A percentile compares a stretch with the other conserved stretches of the same genome.
Evolutionary conservation across 2,797 vertebrate species (phyloP).

Genomic region (Halcyon smyrnensis): DNA sequence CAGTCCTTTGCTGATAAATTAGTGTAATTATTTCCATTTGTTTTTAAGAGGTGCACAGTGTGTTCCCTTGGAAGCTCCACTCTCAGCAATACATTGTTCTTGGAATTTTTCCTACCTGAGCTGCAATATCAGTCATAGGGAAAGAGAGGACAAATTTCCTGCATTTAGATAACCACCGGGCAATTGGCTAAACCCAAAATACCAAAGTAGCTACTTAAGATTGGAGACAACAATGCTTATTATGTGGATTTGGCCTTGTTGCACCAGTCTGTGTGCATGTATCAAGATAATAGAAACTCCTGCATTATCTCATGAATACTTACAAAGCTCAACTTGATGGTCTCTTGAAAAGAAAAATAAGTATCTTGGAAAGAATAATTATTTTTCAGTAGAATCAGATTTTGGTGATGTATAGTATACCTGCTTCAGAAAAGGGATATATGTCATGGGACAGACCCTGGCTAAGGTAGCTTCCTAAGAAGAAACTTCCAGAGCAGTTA

Average conservation of each 20-base stretch:
- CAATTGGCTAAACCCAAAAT: slow-evolving; percentile 16
- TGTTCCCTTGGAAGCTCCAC: neutral
- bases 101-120: slow-evolving; percentile 35
- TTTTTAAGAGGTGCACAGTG: slow-evolving; percentile 10
- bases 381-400: neutral
- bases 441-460: neutral
- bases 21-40: slow-evolving; percentile 14
- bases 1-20: neutral
- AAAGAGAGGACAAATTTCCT: slow-evolving; percentile 48
- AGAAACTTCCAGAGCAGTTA: neutral
- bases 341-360: neutral
- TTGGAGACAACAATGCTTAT: slow-evolving; percentile 15
- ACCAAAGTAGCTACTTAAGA: slow-evolving; percentile 4
- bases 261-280: neutral
- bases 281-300: neutral
- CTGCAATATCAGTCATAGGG: slow-evolving; percentile 12
- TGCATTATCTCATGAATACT: neutral
- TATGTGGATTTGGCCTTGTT: neutral
- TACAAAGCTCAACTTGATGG: neutral
- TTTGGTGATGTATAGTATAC: neutral
- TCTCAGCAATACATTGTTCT: neutral
- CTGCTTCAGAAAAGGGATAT: neutral
- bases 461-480: neutral
- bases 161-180: slow-evolving; percentile 28
- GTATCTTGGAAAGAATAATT: neutral